These are phyloP conservation scores for Ornithoptera alexandrae DNA, from an alignment of 2,888 invertebrate species.

Conservation along the genomic window DNA sequence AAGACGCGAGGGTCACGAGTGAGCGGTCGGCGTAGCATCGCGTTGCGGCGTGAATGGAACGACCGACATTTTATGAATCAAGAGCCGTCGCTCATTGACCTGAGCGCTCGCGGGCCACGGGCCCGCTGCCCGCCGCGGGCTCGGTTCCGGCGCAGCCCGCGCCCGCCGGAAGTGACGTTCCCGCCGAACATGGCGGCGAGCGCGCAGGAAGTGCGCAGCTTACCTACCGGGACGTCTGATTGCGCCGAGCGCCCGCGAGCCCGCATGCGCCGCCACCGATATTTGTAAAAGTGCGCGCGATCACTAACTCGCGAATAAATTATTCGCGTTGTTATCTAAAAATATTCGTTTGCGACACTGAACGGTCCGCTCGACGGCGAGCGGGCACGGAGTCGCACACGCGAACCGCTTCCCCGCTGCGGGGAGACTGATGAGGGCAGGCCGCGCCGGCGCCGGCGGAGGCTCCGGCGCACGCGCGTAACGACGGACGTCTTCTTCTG, in stretches of 20 bases:
- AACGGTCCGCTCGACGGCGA: constrained; percentile 57
- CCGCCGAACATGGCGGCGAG: constrained; percentile 77
- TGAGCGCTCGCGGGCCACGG: constrained; percentile 50
- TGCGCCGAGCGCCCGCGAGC: constrained; percentile 50
- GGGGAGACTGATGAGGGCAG: constrained; percentile 79
- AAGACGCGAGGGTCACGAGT: constrained; percentile 79
- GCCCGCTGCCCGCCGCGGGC: constrained; percentile 51
- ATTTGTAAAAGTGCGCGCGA: constrained; percentile 75
- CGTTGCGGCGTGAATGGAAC: constrained; percentile 75
- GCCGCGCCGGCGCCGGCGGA: constrained; percentile 75
- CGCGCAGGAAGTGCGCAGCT: constrained; percentile 80
- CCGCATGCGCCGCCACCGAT: constrained; percentile 69
- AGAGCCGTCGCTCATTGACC: constrained; percentile 75
- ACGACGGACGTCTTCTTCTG: constrained; percentile 64
- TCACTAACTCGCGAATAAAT: constrained; percentile 77
- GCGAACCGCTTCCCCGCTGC: constrained; percentile 77
- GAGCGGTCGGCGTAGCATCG: constrained; percentile 73
- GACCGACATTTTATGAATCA: constrained; percentile 80
- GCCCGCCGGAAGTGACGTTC: constrained; percentile 48
- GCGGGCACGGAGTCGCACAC: constrained; percentile 67
- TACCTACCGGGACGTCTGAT: constrained; percentile 75
- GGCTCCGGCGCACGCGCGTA: constrained; percentile 74
- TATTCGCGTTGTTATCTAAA: constrained; percentile 78
- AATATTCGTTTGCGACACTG: constrained; percentile 74
- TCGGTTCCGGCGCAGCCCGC: constrained; percentile 56